Evolutionary conservation across 2,797 vertebrate species (phyloP), one percentile per base, ranked within the genome.

Genomic region (Ceryle rudis): DNA sequence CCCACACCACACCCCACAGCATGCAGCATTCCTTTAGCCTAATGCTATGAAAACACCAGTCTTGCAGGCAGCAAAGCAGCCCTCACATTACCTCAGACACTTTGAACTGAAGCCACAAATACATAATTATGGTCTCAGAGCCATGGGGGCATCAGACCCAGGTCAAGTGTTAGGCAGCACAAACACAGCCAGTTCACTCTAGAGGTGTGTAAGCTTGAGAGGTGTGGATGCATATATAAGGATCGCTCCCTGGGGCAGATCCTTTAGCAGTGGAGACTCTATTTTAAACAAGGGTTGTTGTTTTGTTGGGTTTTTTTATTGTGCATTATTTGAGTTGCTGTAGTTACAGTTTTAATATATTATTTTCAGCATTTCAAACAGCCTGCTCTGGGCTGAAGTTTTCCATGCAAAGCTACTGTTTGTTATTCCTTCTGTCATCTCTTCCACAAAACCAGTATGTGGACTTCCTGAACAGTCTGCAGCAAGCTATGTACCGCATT

Each of bases 91-190:
- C 83, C 90, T 86, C 86, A 87, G 86, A 93, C 55, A 77, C 96
- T 97, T 96, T 96, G 95, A 97, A 96, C 86, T 82, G 41, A 93
- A 90, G 90, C 96, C 95, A 82, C 95, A 92, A 46, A 94, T 95
- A 80, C 71, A 85, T 87, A 94, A 96, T 96, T 94, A 96, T 6
- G 28, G 93, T 85, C 83, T 60, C 39, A 57, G 42, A 96, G 86
- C 86, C 92, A 96, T 11, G 7, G 90, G 92, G 93, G 75, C 85
- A 94, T 81, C 67, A 0, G 93, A 54, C 89, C 44, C 70, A 73
- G 95, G 95, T 97, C 93, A 96, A 92, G 61, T 49, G 71, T 81
- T 84, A 92, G 71, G 67, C 5, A 11, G 74, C 70, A 77, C 83
- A 89, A 88, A 86, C 70, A 73, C 73, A 90, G 87, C 47, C 86